Base-by-base conservation (phyloP, 2,888 invertebrate species). In the Serrognathus titanus region DNA sequence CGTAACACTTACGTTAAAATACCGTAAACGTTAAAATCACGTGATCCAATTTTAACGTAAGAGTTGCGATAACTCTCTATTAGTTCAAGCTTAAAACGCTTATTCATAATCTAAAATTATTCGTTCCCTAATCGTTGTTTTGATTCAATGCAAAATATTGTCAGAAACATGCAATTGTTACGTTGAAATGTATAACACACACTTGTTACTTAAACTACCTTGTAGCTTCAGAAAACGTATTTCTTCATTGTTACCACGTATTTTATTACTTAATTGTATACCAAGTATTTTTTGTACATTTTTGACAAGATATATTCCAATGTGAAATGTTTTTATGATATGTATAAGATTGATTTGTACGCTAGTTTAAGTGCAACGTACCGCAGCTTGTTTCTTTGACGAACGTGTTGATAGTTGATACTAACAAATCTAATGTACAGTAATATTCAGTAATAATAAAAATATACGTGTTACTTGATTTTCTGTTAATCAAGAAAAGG, bases 381-480 rank as follows among this genome's bases (percentile, higher is more conserved):
- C 54, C 54, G 58, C 54, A 54, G 53, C 51, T 56, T 56, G 57
- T 54, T 60, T 62, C 59, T 59, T 55, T 58, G 57, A 41, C 58
- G 57, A 51, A 62, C 49, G 53, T 56, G 62, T 60, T 63, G 57
- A 62, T 63, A 63, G 60, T 62, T 63, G 58, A 63, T 57, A 66
- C 63, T 63, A 65, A 62, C 57, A 63, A 62, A 63, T 66, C 65
- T 65, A 66, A 65, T 66, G 66, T 66, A 66, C 58, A 64, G 64
- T 62, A 61, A 57, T 52, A 59, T 54, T 61, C 43, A 58, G 47
- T 48, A 57, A 57, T 54, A 58, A 54, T 52, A 57, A 57, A 55
- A 51, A 52, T 51, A 57, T 57, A 47, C 38, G 48, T 48, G 43
- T 43, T 43, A 43, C 43, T 31, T 31, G 24, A 3, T 31, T 31